Percentiles rank a stretch among this genome's conserved stretches.
phyloP scores from a whole-genome alignment of 1,140 invertebrate genomes.

The Saccostrea cuccullata region DNA sequence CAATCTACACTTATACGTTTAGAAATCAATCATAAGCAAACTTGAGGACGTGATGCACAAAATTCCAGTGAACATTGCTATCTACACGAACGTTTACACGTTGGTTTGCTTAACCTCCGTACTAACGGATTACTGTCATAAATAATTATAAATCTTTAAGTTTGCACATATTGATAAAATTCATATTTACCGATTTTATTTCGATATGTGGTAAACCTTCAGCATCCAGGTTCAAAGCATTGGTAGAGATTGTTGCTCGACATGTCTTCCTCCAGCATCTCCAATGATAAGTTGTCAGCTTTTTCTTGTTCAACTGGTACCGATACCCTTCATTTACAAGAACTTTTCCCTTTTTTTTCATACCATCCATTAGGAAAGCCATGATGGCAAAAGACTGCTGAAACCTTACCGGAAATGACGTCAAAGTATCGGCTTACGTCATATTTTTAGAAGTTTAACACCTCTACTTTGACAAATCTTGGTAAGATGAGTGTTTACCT shows the following conservation, averaged over 20 bases:
- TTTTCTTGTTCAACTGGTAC: conserved; percentile 32
- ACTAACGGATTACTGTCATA: neutral
- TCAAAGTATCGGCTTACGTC: neutral
- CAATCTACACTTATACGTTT: no score
- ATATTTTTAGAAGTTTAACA: neutral
- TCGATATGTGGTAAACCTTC: conserved; percentile 2
- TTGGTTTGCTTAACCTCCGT: no score
- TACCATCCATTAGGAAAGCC: neutral
- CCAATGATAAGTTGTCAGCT: neutral
- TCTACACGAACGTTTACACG: no score
- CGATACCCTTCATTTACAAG: conserved; percentile 15
- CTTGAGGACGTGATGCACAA: no score
- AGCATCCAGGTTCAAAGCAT: neutral
- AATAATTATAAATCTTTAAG: neutral
- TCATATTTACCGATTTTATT: conserved; percentile 18
- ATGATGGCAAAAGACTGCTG: neutral
- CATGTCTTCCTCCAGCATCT: conserved; percentile 26
- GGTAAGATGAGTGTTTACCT: neutral
- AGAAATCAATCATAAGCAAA: no score
- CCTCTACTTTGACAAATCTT: neutral
- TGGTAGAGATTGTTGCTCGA: neutral
- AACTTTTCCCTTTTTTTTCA: neutral
- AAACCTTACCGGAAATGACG: neutral
- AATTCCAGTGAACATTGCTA: no score
- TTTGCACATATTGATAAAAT: neutral